Percentiles rank a stretch among this genome's conserved stretches.
phyloP scores from a whole-genome alignment of 2,113 vertebrate species.

The Pipra filicauda region DNA sequence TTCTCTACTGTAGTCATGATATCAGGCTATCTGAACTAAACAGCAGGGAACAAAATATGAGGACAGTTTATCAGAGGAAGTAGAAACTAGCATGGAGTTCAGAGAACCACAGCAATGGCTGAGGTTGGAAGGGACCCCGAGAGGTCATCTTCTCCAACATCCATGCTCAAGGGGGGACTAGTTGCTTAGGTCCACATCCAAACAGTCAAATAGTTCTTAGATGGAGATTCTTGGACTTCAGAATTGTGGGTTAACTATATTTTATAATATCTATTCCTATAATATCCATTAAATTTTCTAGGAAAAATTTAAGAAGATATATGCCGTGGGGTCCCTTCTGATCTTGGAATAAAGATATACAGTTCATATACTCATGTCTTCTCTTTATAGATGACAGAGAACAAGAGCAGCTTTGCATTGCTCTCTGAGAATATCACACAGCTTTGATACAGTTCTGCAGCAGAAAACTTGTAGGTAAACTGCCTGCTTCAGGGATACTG shows the following conservation, averaged over 20 bases:
- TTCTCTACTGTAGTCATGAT: not conserved
- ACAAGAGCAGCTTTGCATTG: not conserved
- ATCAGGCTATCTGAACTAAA: not conserved
- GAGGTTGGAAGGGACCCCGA: not conserved
- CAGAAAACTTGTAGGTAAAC: not conserved
- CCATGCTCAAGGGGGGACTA: not conserved
- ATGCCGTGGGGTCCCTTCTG: not conserved
- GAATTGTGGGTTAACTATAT: not conserved
- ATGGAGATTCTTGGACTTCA: not conserved
- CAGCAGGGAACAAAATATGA: not conserved
- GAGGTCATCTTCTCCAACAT: not conserved
- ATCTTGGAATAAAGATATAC: not conserved
- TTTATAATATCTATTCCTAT: not conserved
- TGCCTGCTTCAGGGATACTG: not conserved
- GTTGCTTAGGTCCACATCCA: not conserved
- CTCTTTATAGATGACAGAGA: not conserved
- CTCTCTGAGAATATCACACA: not conserved
- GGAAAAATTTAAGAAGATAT: not conserved
- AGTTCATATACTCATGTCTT: not conserved
- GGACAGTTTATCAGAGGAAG: not conserved
- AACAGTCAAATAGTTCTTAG: not conserved
- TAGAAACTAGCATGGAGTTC: not conserved
- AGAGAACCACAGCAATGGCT: not conserved
- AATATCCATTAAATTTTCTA: not conserved
- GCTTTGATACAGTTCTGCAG: not conserved